Evolutionary conservation across 2,888 invertebrate species (phyloP), one percentile per base, ranked within the genome.

Genomic region (Stratiomys singularior): DNA sequence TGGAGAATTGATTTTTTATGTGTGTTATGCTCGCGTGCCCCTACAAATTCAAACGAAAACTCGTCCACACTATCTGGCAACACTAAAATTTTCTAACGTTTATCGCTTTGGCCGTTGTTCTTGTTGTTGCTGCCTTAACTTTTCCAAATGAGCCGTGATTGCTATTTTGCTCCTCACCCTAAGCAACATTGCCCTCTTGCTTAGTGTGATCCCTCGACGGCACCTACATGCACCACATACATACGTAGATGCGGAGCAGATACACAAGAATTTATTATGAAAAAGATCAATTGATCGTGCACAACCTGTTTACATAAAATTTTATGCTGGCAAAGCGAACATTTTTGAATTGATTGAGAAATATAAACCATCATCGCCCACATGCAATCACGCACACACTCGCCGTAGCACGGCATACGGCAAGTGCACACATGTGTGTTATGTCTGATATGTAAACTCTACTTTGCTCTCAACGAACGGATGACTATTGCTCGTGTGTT

Each of bases 241-340:
- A 52, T 18, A n/a, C 52, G 15, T 52, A 52, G 13, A 52, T 18
- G 15, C 52, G 52, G 52, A 18, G 15, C 5, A 15, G 52, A 52
- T 18, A 18, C 13, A 47, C 23, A 13, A 46, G 58, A 28, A 30
- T 69, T 69, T 69, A 44, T 46, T 69, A 69, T 69, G 69, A 69
- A 69, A 69, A 69, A 69, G 69, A 69, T 69, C 69, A 69, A 69
- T 69, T 69, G 69, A 69, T 69, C 69, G 69, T 47, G 30, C 66
- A 66, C 69, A 69, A 69, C 69, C 69, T 69, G 69, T 69, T 69
- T 69, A 69, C 69, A 69, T 69, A 69, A 69, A 69, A 69, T 46
- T 69, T 69, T 69, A 47, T 69, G 69, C 69, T 69, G 69, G 69
- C 69, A 25, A 23, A 69, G 47, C 46, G 30, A 69, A 21, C 69